phyloP scores from a whole-genome alignment of 2,797 vertebrate genomes.

The Anniella stebbinsi region DNA sequence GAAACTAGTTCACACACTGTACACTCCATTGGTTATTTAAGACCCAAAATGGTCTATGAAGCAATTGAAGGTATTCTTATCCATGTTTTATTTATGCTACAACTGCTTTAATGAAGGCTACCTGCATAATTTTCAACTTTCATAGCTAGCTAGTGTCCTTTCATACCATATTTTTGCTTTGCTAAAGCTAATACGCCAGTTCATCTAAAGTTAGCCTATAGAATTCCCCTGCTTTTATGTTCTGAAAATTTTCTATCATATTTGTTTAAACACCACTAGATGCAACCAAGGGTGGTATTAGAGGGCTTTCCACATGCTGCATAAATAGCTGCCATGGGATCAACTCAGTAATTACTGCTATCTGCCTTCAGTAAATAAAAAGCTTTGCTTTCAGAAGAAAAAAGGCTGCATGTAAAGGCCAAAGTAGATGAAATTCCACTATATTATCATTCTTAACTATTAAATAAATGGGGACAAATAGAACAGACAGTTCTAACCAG shows the following conservation, averaged over 20 bases:
- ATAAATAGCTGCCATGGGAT: constrained; percentile 36
- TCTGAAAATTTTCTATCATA: constrained; percentile 21
- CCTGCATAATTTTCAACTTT: constrained; percentile 59
- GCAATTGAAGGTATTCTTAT: constrained; percentile 54
- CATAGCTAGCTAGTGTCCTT: constrained; percentile 40
- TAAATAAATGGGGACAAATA: constrained; percentile 1
- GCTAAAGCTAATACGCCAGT: constrained; percentile 49
- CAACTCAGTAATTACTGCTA: constrained; percentile 60
- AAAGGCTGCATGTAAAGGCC: constrained; percentile 28
- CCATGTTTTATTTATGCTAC: constrained; percentile 61
- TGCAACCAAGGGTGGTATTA: constrained; percentile 40
- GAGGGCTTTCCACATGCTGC: background rate
- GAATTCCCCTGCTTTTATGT: constrained; percentile 42
- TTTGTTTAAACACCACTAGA: constrained; percentile 52
- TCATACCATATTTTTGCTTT: constrained; percentile 49
- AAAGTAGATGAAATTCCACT: background rate
- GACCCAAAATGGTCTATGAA: constrained; percentile 59
- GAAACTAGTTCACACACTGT: constrained; percentile 25
- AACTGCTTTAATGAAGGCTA: constrained; percentile 60
- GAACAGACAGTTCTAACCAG: constrained; percentile 32
- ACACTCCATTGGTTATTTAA: constrained; percentile 49
- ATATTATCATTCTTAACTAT: constrained; percentile 22
- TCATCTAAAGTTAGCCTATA: constrained; percentile 57
- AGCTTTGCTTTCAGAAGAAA: constrained; percentile 53
- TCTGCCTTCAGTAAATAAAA: constrained; percentile 50